Percentiles rank a stretch among this genome's conserved stretches.
Conservation (phyloP, 2,113 vertebrate genomes). For the Esox niger region DNA sequence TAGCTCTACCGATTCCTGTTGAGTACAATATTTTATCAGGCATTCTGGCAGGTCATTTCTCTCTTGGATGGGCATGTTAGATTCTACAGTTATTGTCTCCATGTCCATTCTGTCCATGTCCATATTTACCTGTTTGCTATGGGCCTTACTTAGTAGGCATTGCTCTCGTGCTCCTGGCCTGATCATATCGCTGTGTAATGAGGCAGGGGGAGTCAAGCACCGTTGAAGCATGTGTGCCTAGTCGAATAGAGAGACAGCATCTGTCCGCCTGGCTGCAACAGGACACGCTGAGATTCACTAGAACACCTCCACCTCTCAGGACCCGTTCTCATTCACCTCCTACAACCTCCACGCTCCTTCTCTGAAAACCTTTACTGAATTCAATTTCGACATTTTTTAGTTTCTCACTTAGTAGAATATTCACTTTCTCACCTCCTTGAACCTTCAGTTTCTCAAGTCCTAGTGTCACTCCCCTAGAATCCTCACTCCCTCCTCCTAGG, state of each 20-base stretch:
- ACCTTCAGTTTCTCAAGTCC: too few species aligned
- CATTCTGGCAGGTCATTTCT: slow-evolving; percentile 2
- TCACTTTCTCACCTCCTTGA: too few species aligned
- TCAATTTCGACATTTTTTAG: too few species aligned
- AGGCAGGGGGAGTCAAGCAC: slow-evolving; percentile 57
- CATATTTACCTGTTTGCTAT: neutral
- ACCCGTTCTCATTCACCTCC: too few species aligned
- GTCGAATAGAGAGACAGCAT: slow-evolving; percentile 47
- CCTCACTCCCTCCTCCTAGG: slow-evolving; percentile 19
- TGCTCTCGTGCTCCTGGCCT: slow-evolving; percentile 40
- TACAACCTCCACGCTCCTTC: too few species aligned
- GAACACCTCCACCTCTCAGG: slow-evolving; percentile 23
- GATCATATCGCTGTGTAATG: slow-evolving; percentile 59
- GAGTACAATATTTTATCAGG: neutral
- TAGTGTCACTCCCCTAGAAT: slow-evolving; percentile 8
- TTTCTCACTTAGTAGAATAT: too few species aligned
- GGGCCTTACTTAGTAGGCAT: slow-evolving; percentile 17
- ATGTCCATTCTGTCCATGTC: slow-evolving; percentile 4
- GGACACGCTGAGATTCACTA: slow-evolving; percentile 30
- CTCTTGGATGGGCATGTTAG: neutral
- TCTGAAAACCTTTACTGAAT: too few species aligned
- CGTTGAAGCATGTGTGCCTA: slow-evolving; percentile 53
- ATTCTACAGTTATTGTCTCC: neutral
- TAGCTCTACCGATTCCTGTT: neutral
- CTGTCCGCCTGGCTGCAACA: slow-evolving; percentile 36